A percentile compares a stretch with the other conserved stretches of the same genome.
These are phyloP conservation scores for Theristicus caerulescens DNA, from an alignment of 2,113 vertebrate species.

Conservation along the genomic window DNA sequence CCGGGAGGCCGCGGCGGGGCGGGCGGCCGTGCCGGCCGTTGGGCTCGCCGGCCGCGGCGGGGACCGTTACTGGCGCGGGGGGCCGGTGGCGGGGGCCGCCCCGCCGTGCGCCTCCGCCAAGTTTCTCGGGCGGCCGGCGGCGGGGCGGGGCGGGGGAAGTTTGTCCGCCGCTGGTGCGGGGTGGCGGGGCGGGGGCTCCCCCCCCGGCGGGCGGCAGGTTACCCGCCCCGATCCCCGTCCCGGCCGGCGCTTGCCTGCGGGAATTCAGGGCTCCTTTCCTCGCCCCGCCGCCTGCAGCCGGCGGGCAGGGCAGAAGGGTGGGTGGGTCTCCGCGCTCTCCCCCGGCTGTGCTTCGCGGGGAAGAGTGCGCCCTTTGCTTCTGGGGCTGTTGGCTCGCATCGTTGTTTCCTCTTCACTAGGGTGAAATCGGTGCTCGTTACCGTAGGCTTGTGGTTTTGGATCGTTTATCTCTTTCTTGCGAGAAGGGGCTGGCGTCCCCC, in stretches of 20 bases:
- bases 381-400: not conserved
- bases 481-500: not conserved
- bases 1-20: not conserved
- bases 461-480: not conserved
- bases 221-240: not conserved
- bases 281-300: accelerated
- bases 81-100: not conserved
- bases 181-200: not conserved
- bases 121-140: not conserved
- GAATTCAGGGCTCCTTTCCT: not conserved
- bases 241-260: not conserved
- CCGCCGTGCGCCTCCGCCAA: not conserved
- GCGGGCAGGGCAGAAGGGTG: not conserved
- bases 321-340: not conserved
- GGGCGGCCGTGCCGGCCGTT: not conserved
- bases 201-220: not conserved
- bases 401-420: accelerated
- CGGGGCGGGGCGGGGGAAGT: not conserved
- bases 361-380: not conserved
- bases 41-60: not conserved
- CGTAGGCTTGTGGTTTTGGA: not conserved
- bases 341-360: accelerated
- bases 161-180: not conserved
- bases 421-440: not conserved
- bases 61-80: not conserved